Percentiles rank a stretch among this genome's conserved stretches.
Evolutionary conservation across 2,888 invertebrate species (phyloP).

Genomic region (Candidula unifasciata): DNA sequence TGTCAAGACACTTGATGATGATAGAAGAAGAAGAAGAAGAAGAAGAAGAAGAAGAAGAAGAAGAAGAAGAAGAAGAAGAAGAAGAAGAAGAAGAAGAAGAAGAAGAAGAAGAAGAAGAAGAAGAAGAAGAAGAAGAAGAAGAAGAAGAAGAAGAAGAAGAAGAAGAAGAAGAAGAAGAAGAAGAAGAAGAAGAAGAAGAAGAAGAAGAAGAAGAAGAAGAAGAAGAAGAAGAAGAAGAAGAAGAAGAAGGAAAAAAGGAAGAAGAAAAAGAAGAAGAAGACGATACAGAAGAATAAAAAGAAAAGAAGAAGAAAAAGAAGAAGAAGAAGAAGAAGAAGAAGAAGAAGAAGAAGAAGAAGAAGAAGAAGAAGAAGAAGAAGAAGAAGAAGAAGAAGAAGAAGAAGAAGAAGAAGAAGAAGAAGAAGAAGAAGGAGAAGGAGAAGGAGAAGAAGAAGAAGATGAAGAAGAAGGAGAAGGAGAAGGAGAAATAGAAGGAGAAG

Average conservation of each 20-base stretch:
- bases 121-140: background rate
- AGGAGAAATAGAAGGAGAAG: background rate
- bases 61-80: background rate
- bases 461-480: slow-evolving; percentile 8
- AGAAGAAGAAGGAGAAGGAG: slow-evolving; percentile 1
- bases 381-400: slow-evolving; percentile 15
- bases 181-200: background rate
- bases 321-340: slow-evolving; percentile 15
- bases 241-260: background rate
- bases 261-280: slow-evolving; percentile 7
- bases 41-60: background rate
- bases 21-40: slow-evolving; percentile 7
- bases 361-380: slow-evolving; percentile 15
- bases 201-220: background rate
- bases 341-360: slow-evolving; percentile 15
- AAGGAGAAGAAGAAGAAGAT: slow-evolving; percentile 7
- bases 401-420: slow-evolving; percentile 15
- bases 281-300: background rate
- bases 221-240: background rate
- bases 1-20: too few relatives aligned
- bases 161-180: background rate
- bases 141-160: background rate
- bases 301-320: slow-evolving; percentile 8
- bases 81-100: background rate
- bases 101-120: background rate